phyloP scores from a whole-genome alignment of 2,797 vertebrate genomes.

The Clarias fuscus region DNA sequence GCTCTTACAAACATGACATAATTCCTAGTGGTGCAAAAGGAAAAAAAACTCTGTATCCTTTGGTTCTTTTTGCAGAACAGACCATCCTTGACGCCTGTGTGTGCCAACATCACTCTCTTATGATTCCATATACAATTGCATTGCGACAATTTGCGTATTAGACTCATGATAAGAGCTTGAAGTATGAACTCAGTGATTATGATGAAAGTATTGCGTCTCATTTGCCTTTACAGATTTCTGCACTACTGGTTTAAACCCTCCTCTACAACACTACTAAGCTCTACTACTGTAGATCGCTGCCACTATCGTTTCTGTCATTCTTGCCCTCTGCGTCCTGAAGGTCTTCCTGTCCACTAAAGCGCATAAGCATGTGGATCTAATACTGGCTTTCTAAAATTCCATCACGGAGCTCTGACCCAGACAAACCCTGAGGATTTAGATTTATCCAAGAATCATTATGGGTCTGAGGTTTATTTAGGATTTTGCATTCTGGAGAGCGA shows the following conservation, averaged over 20 bases:
- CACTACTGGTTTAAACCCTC: background rate
- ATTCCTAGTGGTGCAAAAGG: background rate
- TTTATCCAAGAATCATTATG: background rate
- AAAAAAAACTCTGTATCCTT: background rate
- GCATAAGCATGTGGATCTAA: slow-evolving; percentile 4
- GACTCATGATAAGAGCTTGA: background rate
- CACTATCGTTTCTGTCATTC: slow-evolving; percentile 26
- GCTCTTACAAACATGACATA: background rate
- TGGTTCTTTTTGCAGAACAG: background rate
- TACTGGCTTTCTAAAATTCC: slow-evolving; percentile 15
- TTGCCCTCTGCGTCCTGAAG: background rate
- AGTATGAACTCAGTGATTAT: background rate
- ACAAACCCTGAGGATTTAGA: background rate
- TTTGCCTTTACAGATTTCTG: slow-evolving; percentile 15
- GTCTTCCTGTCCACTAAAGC: slow-evolving; percentile 8
- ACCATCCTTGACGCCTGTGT: background rate
- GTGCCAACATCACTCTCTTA: background rate
- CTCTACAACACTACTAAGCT: slow-evolving; percentile 10
- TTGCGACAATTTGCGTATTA: background rate
- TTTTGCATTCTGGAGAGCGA: background rate
- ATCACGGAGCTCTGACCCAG: background rate
- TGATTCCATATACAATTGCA: background rate
- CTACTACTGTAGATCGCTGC: slow-evolving; percentile 33
- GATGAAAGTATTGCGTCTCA: background rate
- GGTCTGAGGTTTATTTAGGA: background rate